Evolutionary conservation across 2,797 vertebrate species (phyloP).

Genomic region (Anas bahamensis): DNA sequence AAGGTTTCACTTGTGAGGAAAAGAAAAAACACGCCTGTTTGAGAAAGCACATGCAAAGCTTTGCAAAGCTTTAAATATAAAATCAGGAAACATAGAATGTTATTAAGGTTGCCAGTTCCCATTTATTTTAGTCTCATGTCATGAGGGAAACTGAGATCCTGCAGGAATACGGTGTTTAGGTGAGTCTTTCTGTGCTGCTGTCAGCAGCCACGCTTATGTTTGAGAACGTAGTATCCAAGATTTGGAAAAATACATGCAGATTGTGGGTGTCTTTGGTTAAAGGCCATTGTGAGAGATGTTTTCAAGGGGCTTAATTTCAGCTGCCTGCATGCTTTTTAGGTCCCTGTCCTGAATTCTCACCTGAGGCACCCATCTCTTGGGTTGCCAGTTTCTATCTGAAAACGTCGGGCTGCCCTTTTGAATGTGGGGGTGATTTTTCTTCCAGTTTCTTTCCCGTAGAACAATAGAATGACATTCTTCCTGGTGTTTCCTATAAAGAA

Average conservation of each 20-base stretch:
- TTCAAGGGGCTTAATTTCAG: background rate
- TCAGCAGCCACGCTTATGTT: background rate
- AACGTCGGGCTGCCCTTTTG: background rate
- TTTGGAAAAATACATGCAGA: background rate
- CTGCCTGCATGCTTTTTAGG: background rate
- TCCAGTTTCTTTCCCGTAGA: constrained; percentile 29
- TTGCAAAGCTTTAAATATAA: constrained; percentile 5
- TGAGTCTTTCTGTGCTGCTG: background rate
- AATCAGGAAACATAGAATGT: background rate
- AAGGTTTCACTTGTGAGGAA: background rate
- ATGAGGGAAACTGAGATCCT: background rate
- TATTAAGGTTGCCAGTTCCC: background rate
- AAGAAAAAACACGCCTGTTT: background rate
- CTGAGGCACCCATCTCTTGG: background rate
- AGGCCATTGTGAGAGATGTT: background rate
- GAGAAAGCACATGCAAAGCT: background rate
- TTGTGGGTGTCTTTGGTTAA: background rate
- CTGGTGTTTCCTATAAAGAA: constrained; percentile 46
- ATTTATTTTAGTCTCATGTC: background rate
- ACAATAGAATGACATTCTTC: constrained; percentile 52
- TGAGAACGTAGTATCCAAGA: background rate
- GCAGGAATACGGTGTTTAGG: background rate
- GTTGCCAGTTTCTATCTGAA: background rate
- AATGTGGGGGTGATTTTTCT: constrained; percentile 11
- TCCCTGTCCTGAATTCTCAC: background rate